Conservation (phyloP, 2,113 vertebrate genomes). For the Myiozetetes cayanensis region DNA sequence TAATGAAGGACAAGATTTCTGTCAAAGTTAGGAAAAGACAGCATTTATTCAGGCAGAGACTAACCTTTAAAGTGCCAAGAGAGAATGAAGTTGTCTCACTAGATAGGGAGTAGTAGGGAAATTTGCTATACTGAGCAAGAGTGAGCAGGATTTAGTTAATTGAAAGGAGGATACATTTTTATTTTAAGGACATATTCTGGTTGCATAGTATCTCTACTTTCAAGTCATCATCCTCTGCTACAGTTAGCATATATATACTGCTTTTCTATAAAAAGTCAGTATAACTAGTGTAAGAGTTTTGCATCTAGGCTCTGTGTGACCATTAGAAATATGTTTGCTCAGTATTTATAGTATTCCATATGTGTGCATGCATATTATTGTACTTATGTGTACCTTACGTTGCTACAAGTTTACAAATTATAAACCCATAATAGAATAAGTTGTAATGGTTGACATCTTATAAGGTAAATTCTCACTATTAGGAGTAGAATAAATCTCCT, state of each 20-base stretch:
- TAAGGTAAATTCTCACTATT: neutral
- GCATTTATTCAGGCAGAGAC: conserved; percentile 1
- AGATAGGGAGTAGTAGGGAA: neutral
- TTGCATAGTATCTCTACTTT: neutral
- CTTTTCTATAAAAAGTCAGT: neutral
- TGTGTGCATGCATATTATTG: neutral
- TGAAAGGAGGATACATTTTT: neutral
- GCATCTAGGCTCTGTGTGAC: neutral
- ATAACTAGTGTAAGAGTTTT: neutral
- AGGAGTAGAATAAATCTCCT: neutral
- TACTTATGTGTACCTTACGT: neutral
- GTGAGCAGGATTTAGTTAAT: neutral
- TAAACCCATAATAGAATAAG: neutral
- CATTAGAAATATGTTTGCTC: neutral
- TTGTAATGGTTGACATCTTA: neutral
- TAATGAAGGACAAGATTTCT: conserved; percentile 33
- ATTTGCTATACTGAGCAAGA: neutral
- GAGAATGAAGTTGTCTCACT: neutral
- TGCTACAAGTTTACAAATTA: neutral
- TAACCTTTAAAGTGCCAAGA: conserved; percentile 5
- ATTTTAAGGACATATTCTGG: neutral
- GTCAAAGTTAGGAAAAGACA: neutral
- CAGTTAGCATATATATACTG: neutral
- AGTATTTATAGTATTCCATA: neutral
- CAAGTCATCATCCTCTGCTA: neutral